phyloP scores from a whole-genome alignment of 1,140 invertebrate genomes.

The Neodiprion lecontei region DNA sequence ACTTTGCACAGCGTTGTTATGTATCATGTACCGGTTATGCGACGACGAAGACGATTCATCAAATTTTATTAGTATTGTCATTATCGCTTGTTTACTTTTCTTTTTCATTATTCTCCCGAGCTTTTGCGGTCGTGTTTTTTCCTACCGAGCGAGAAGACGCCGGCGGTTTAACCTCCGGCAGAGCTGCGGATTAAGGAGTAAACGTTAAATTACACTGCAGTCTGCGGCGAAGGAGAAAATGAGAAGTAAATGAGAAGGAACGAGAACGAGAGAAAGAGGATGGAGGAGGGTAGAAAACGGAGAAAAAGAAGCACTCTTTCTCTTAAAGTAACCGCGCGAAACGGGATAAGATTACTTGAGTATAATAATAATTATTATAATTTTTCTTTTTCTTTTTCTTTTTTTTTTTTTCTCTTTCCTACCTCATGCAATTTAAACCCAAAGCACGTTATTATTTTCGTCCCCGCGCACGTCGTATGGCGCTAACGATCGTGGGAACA shows the following conservation, averaged over 20 bases:
- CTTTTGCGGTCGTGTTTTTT: not conserved
- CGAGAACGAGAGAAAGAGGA: too few species aligned
- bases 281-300: too few species aligned
- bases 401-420: not conserved
- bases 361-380: not conserved
- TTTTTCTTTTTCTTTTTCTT: not conserved
- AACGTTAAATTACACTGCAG: not conserved
- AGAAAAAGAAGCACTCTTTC: not conserved
- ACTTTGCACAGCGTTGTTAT: too few species aligned
- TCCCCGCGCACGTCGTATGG: slow-evolving; percentile 16
- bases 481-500: slow-evolving; percentile 42
- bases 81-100: not conserved
- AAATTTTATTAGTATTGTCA: not conserved
- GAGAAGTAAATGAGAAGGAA: not conserved
- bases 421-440: slow-evolving; percentile 36
- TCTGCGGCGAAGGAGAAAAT: not conserved
- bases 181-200: not conserved
- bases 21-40: too few species aligned
- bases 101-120: not conserved
- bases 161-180: not conserved
- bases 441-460: slow-evolving; percentile 16
- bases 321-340: slow-evolving; percentile 1
- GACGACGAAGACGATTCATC: too few species aligned
- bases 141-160: not conserved
- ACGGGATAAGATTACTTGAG: slow-evolving; percentile 1